These are phyloP conservation scores for Lithophane socia DNA, from an alignment of 2,888 invertebrate species.

Conservation along the genomic window DNA sequence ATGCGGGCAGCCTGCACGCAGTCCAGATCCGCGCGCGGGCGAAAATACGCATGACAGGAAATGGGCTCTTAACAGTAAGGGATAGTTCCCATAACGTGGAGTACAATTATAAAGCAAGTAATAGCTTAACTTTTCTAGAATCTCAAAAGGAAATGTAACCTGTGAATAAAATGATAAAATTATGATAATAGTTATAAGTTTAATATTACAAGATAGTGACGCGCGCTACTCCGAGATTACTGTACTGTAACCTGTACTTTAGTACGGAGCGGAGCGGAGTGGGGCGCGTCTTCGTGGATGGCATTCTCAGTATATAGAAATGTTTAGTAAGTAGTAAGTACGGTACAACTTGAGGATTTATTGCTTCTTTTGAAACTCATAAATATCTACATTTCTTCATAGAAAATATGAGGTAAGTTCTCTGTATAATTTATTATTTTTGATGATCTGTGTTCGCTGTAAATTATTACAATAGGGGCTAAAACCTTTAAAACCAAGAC, in stretches of 20 bases:
- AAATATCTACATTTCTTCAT: neutral
- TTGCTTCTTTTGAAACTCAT: neutral
- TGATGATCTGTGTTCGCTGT: constrained; percentile 1
- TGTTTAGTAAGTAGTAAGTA: neutral
- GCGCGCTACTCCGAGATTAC: no score
- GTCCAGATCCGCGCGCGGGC: no score
- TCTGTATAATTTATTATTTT: neutral
- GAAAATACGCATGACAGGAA: no score
- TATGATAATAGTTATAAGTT: constrained; percentile 1
- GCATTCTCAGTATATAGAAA: neutral
- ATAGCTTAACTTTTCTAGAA: constrained; percentile 14
- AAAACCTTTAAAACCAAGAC: neutral
- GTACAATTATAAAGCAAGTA: constrained; percentile 23
- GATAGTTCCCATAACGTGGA: constrained; percentile 15
- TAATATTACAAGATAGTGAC: neutral
- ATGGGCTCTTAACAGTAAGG: no score
- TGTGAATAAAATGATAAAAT: constrained; percentile 2
- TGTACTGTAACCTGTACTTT: no score
- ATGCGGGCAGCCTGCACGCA: no score
- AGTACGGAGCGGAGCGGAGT: no score
- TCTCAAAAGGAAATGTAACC: constrained; percentile 26
- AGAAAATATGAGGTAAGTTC: neutral
- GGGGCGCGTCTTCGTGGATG: no score
- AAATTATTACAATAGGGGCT: neutral
- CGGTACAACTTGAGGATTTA: neutral